Evolutionary conservation across 2,113 vertebrate species (phyloP).

Genomic region (Gila orcuttii): DNA sequence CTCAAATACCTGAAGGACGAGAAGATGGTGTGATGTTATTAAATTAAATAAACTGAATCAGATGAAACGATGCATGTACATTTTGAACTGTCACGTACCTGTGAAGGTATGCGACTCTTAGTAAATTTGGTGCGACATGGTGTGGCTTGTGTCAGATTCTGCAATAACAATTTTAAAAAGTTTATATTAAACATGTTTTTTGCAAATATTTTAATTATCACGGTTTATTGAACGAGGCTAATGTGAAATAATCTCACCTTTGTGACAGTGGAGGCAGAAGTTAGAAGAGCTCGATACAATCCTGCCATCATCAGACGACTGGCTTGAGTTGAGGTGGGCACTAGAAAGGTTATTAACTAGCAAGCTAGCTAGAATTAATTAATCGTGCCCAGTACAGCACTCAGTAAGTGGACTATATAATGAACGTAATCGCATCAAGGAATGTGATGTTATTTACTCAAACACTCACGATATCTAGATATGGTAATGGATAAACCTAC

Average conservation of each 20-base stretch:
- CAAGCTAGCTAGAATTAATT: background rate
- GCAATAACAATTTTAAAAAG: slow-evolving; percentile 23
- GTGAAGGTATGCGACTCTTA: slow-evolving; percentile 69
- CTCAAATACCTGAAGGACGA: slow-evolving; percentile 79
- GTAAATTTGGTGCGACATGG: slow-evolving; percentile 67
- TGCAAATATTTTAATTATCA: background rate
- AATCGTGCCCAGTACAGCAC: background rate
- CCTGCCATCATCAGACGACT: slow-evolving; percentile 41
- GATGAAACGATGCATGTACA: background rate
- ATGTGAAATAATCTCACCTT: slow-evolving; percentile 30
- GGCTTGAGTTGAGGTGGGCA: background rate
- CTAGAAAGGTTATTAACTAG: slow-evolving; percentile 36
- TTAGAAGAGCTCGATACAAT: slow-evolving; percentile 44
- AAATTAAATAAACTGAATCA: background rate
- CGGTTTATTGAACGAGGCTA: background rate
- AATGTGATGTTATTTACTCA: background rate
- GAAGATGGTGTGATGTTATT: background rate
- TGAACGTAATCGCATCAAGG: background rate
- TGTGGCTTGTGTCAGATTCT: slow-evolving; percentile 63
- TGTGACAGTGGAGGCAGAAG: background rate
- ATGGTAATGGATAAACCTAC: background rate
- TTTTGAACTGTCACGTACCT: slow-evolving; percentile 59
- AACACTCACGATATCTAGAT: background rate
- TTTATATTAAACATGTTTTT: background rate
- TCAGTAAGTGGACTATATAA: background rate